Percentiles rank a stretch among this genome's conserved stretches.
phyloP scores from a whole-genome alignment of 2,113 vertebrate species.

The Mormoops blainvillei region DNA sequence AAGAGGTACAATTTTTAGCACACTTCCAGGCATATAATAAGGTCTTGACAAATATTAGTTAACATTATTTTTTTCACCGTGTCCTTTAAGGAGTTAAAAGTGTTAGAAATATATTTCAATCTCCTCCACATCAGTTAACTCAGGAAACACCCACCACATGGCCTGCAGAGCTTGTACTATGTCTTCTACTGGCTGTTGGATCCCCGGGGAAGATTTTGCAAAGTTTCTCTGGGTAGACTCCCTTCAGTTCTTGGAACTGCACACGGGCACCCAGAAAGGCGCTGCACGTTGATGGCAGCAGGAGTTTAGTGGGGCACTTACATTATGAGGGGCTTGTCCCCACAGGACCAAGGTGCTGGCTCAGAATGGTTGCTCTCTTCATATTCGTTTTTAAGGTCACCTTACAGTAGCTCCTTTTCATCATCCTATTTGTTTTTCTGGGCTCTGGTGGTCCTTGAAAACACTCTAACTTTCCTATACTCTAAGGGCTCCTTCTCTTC shows the following conservation, averaged over 20 bases:
- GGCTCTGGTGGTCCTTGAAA: neutral
- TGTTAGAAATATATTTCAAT: conserved; percentile 20
- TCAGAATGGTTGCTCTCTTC: neutral
- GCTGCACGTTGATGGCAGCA: neutral
- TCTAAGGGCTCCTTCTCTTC: neutral
- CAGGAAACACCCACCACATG: neutral
- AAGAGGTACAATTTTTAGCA: neutral
- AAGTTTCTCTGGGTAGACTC: neutral
- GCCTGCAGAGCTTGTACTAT: neutral
- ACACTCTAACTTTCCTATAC: neutral
- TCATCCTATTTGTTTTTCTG: neutral
- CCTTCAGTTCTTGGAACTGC: neutral
- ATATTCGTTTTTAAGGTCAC: neutral
- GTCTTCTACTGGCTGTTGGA: neutral
- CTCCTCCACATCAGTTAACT: neutral
- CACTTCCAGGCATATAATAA: neutral
- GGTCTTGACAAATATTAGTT: neutral
- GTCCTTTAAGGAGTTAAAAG: neutral
- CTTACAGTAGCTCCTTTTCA: neutral
- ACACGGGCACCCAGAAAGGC: neutral
- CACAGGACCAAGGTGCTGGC: neutral
- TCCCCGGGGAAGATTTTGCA: neutral
- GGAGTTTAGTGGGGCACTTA: neutral
- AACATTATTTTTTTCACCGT: neutral
- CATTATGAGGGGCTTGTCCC: neutral